Evolutionary conservation across 2,888 invertebrate species (phyloP), one percentile per base, ranked within the genome.

Genomic region (Charanyca ferruginea): DNA sequence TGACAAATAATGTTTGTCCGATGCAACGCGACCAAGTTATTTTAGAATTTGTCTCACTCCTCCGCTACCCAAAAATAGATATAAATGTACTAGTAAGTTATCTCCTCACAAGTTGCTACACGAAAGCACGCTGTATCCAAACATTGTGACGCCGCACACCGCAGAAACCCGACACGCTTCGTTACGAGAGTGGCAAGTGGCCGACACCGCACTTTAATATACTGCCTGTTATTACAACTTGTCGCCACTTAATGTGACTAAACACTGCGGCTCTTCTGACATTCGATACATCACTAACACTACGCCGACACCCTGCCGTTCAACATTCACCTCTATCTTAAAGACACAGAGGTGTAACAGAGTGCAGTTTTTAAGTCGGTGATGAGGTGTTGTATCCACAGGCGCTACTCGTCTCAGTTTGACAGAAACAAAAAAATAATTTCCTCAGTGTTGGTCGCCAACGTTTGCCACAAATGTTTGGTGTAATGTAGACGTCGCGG

Each of bases 151-250:
- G 35, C 9, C 32, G 38, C 67, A 32, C 67, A 57, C 66, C 79
- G 79, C 74, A 54, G 74, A 45, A 85, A 90, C 82, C 81, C 68
- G 87, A 89, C 83, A 87, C 84, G 84, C 80, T 84, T 84, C 80
- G 77, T 72, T 77, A 76, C 76, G 73, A 77, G 64, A 77, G 77
- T 57, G 65, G 55, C 72, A 78, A 82, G 81, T 81, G 83, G 77
- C 81, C 73, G 63, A 64, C 66, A 75, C 80, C 77, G 74, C 79
- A 70, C 77, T 80, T 88, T 90, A 89, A 91, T 91, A 92, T 86
- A 90, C 88, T 87, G 86, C 89, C 88, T 94, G 94, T 94, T 94
- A 87, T 94, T 93, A 90, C 89, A 92, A 91, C 85, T 87, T 90
- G 93, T 91, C 91, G 88, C 89, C 94, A 93, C 94, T 93, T 92